Evolutionary conservation across 2,113 vertebrate genomes (phyloP), one percentile per base, ranked within the genome.

Genomic region (Hippoglossus stenolepis): DNA sequence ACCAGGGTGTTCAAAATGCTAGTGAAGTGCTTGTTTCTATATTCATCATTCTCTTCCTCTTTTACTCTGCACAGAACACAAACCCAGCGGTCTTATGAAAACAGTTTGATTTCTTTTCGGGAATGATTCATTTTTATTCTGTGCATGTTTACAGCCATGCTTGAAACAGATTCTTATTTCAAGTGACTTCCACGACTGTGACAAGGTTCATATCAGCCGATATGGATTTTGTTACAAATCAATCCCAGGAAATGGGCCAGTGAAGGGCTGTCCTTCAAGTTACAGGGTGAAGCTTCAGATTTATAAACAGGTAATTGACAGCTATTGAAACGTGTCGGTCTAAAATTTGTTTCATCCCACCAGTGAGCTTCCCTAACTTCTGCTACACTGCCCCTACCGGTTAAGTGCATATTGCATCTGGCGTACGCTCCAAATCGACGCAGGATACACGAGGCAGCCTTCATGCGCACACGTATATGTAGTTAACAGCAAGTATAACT

Each of bases 1-100:
- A 45, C 14, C 1, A 59, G 64, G 73, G 63, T 83, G 60, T 57
- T 90, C 54, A 76, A 75, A 82, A 66, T 85, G 51, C 77, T 54
- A 81, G 65, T 86, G 81, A 83, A 81, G 84, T 69, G 53, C 60
- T 83, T 1, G 69, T 67, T 80, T 84, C 64, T 67, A 35, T 70
- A 71, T 77, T 57, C 65, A 31, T 77, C 28, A 5, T 28, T 77
- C 21, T 57, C 21, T 43, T 9, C 38, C 23, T 58, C 18, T 38
- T 66, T 8, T 5, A 45, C 57, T 57, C 51, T 59, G 62, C 72
- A 78, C 67, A 59, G 63, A 73, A 84, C 43, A 65, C 20, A 64
- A 73, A 63, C 43, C n/a, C 35, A 59, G 60, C n/a, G 17, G 20
- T 63, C 2, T 59, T 7, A 23, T 4, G 20, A 40, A 53, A 77